Evolutionary conservation across 1,140 invertebrate species (phyloP).

Genomic region (Xylocopa sonorina): DNA sequence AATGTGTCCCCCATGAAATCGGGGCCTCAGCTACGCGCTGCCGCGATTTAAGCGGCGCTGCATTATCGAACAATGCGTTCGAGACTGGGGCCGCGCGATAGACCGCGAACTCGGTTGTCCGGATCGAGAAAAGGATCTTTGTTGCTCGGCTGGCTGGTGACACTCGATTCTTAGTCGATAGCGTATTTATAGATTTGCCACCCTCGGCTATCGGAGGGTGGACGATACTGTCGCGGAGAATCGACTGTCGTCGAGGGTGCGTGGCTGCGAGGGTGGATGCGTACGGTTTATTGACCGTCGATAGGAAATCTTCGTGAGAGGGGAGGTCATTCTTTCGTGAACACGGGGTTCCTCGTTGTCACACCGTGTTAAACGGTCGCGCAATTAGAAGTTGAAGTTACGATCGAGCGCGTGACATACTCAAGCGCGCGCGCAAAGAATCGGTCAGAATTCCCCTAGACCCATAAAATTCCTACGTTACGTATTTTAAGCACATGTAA

Average conservation of each 20-base stretch:
- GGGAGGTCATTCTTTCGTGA: neutral
- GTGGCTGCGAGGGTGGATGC: no score
- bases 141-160: neutral
- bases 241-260: no score
- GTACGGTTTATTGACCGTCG: neutral
- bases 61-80: slow-evolving; percentile 74
- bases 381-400: no score
- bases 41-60: slow-evolving; percentile 62
- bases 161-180: neutral
- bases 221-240: neutral
- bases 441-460: no score
- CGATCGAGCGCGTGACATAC: no score
- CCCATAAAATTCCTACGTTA: neutral
- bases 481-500: neutral
- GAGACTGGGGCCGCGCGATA: slow-evolving; percentile 45
- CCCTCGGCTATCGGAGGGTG: neutral
- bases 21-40: slow-evolving; percentile 52
- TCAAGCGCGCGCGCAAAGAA: no score
- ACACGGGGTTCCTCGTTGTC: no score
- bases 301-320: neutral
- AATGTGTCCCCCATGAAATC: slow-evolving; percentile 75
- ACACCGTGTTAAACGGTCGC: no score
- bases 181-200: neutral
- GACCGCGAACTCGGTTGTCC: slow-evolving; percentile 39
- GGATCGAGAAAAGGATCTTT: slow-evolving; percentile 8